Base-by-base conservation (phyloP, 2,113 vertebrate species). In the Tauraco erythrolophus region DNA sequence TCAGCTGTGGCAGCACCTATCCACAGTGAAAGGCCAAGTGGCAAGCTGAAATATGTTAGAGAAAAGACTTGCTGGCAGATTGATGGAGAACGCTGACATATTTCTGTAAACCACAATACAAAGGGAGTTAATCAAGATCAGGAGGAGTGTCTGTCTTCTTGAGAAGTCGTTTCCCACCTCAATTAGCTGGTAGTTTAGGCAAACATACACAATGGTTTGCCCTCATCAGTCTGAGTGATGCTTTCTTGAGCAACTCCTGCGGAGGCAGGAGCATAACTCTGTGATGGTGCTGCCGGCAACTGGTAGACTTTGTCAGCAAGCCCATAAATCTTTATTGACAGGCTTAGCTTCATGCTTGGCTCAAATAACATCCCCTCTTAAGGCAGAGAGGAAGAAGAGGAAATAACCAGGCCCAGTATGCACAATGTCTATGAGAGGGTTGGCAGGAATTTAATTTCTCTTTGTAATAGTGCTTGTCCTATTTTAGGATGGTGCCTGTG, bases 121-220 rank as follows among this genome's bases (percentile, higher is more conserved):
- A 95, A 95, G 83, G 77, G 83, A 94, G 91, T 96, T 97, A 97
- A 97, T 97, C 95, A 93, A 94, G 97, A 94, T 96, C 86, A 88
- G 94, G 64, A 92, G 64, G 53, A 89, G 89, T 85, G 87, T 60
- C 81, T 0, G 7, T 95, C 96, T 91, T 86, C 92, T 92, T 92
- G 78, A 97, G 94, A 88, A 96, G 87, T 84, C 68, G 37, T 79
- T 97, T 92, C 74, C 93, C 88, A 90, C 94, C 80, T 97, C 88
- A 92, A 88, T 97, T 97, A 97, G 92, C 93, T 93, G 88, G 89
- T 79, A 96, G 97, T 95, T 94, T 84, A 94, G 94, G 89, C 89
- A 95, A 96, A 97, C 94, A 76, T 3, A 60, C 56, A 48, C 60
- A 84, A 54, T 48, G 74, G 60, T 92, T 84, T 72, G 74, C 41